These are phyloP conservation scores for Drosophila flavopinicola DNA, from an alignment of 2,888 invertebrate species.

Conservation along the genomic window DNA sequence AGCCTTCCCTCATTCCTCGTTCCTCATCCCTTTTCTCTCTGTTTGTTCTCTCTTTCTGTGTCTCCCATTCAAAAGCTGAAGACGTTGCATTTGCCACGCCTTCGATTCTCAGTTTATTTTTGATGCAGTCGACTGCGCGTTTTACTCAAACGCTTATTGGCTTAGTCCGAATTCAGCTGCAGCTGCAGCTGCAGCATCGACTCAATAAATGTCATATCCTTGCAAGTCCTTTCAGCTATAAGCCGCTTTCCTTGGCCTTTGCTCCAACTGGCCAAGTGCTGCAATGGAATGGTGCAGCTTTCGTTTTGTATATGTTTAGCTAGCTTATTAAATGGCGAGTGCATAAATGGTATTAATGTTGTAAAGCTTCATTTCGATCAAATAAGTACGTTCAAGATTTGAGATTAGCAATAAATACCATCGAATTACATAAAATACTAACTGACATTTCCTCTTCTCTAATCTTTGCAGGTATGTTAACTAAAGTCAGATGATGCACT, in stretches of 20 bases:
- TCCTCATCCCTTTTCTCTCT: no score
- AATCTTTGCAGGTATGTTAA: constrained; percentile 53
- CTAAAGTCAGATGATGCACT: background rate
- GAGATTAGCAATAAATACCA: background rate
- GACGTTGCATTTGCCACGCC: constrained; percentile 16
- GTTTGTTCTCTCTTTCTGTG: no score
- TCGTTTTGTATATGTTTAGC: constrained; percentile 19
- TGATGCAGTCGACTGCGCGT: constrained; percentile 41
- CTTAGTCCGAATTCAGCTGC: constrained; percentile 66
- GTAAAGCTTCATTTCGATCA: background rate
- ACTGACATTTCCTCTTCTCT: background rate
- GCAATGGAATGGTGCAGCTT: no score
- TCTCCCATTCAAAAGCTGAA: background rate
- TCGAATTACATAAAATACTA: background rate
- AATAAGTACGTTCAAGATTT: background rate
- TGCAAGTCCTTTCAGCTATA: constrained; percentile 29
- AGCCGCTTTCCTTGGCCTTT: constrained; percentile 54
- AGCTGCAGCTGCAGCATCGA: constrained; percentile 44
- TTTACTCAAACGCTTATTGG: constrained; percentile 71
- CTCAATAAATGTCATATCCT: constrained; percentile 70
- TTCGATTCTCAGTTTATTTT: constrained; percentile 39
- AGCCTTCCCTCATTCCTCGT: background rate
- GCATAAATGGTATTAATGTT: no score
- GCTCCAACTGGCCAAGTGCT: constrained; percentile 1
- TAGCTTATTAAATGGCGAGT: no score